A percentile compares a stretch with the other conserved stretches of the same genome.
phyloP scores from a whole-genome alignment of 2,113 vertebrate species.

The Brachionichthys hirsutus region DNA sequence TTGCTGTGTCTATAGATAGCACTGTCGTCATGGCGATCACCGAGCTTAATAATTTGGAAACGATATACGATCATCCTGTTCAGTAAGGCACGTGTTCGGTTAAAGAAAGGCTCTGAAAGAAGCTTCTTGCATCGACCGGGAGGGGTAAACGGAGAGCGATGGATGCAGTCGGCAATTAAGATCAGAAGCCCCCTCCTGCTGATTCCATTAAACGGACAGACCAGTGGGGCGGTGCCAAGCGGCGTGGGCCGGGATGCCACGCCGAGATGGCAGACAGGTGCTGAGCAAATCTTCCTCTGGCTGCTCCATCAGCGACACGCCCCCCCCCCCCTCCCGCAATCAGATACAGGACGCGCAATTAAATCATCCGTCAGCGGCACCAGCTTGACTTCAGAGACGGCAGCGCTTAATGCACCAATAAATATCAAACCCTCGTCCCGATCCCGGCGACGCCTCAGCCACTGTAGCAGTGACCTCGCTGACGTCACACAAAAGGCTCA shows the following conservation, averaged over 20 bases:
- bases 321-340: slow-evolving; percentile 50
- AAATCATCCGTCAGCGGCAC: slow-evolving; percentile 55
- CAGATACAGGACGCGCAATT: slow-evolving; percentile 61
- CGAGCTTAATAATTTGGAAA: slow-evolving; percentile 71
- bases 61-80: slow-evolving; percentile 67
- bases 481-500: slow-evolving; percentile 41
- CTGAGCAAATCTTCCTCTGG: slow-evolving; percentile 55
- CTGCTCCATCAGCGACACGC: slow-evolving; percentile 6
- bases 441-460: slow-evolving; percentile 40
- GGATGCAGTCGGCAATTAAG: slow-evolving; percentile 74
- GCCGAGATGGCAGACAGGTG: slow-evolving; percentile 61
- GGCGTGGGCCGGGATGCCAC: slow-evolving; percentile 64
- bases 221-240: slow-evolving; percentile 72
- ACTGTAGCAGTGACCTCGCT: slow-evolving; percentile 36
- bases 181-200: slow-evolving; percentile 73
- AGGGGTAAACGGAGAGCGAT: slow-evolving; percentile 58
- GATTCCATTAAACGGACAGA: slow-evolving; percentile 71
- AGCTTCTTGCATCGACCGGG: slow-evolving; percentile 73
- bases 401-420: slow-evolving; percentile 52
- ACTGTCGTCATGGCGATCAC: slow-evolving; percentile 71
- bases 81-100: slow-evolving; percentile 81
- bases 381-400: slow-evolving; percentile 48
- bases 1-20: slow-evolving; percentile 75
- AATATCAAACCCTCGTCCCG: slow-evolving; percentile 42
- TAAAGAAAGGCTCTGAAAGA: slow-evolving; percentile 81